These are phyloP conservation scores for Cairina moschata DNA, from an alignment of 2,113 vertebrate species.

Conservation along the genomic window DNA sequence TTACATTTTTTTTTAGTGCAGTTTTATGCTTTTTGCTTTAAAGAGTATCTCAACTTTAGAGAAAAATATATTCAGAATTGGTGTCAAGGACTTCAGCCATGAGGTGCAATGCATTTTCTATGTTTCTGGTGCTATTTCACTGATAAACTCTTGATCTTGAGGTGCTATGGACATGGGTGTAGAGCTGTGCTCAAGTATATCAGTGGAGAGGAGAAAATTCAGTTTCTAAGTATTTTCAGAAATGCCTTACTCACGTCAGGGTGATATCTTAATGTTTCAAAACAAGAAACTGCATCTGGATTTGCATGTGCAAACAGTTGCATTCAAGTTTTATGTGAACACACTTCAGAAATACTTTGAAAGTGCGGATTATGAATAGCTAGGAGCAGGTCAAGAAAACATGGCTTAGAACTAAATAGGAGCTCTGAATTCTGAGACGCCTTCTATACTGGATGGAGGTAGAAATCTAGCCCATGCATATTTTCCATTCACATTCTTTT, in stretches of 20 bases:
- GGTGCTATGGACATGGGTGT: background rate
- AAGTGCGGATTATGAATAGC: background rate
- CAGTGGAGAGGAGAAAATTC: background rate
- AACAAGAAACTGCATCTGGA: background rate
- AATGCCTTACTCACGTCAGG: background rate
- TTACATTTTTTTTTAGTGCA: background rate
- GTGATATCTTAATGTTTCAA: background rate
- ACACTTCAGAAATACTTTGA: background rate
- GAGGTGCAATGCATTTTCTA: background rate
- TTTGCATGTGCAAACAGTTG: background rate
- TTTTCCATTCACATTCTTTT: background rate
- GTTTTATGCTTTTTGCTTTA: background rate
- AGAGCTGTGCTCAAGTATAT: background rate
- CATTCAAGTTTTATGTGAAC: background rate
- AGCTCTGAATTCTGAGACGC: background rate
- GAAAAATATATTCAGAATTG: background rate
- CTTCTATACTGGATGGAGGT: background rate
- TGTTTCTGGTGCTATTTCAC: background rate
- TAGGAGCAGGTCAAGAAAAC: background rate
- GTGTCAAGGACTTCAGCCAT: background rate
- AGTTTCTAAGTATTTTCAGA: background rate
- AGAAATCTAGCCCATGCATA: background rate
- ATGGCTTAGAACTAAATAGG: background rate
- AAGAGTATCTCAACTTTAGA: background rate
- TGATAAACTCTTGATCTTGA: background rate